Evolutionary conservation across 2,888 invertebrate genomes (phyloP).

Genomic region (Pasiphila rectangulata): DNA sequence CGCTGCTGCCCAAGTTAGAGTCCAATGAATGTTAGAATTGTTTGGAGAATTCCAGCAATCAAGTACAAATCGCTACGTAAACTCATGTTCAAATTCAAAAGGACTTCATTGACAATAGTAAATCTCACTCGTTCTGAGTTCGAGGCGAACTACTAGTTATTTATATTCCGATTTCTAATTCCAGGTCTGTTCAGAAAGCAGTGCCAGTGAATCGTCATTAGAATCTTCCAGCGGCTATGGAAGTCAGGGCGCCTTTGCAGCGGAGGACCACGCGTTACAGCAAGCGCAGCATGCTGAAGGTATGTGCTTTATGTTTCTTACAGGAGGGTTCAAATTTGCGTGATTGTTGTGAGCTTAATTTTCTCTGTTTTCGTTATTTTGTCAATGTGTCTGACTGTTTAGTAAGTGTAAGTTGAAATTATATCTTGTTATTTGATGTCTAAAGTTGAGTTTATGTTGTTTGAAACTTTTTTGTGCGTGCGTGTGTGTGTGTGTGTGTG

Average conservation of each 20-base stretch:
- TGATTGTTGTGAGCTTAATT: slow-evolving; percentile 7
- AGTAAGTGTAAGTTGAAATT: background rate
- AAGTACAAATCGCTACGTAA: no score
- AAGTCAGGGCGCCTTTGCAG: slow-evolving; percentile 86
- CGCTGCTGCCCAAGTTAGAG: no score
- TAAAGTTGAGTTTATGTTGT: background rate
- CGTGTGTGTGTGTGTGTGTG: background rate
- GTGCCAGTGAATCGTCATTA: slow-evolving; percentile 87
- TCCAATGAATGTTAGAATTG: no score
- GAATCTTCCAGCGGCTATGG: slow-evolving; percentile 89
- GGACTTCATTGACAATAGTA: no score
- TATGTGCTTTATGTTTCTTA: slow-evolving; percentile 42
- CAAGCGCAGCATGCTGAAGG: slow-evolving; percentile 70
- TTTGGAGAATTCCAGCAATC: no score
- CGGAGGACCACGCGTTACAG: slow-evolving; percentile 73
- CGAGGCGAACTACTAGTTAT: no score
- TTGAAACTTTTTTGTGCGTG: background rate
- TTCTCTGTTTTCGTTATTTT: background rate
- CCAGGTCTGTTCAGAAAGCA: slow-evolving; percentile 80
- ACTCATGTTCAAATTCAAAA: no score
- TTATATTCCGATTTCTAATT: no score
- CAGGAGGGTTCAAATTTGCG: slow-evolving; percentile 17
- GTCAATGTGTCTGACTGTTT: background rate
- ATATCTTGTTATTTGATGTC: background rate
- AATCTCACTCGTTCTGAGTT: no score